A percentile compares a stretch with the other conserved stretches of the same genome.
Conservation (phyloP, 2,888 invertebrate genomes). For the Scotopteryx bipunctaria region DNA sequence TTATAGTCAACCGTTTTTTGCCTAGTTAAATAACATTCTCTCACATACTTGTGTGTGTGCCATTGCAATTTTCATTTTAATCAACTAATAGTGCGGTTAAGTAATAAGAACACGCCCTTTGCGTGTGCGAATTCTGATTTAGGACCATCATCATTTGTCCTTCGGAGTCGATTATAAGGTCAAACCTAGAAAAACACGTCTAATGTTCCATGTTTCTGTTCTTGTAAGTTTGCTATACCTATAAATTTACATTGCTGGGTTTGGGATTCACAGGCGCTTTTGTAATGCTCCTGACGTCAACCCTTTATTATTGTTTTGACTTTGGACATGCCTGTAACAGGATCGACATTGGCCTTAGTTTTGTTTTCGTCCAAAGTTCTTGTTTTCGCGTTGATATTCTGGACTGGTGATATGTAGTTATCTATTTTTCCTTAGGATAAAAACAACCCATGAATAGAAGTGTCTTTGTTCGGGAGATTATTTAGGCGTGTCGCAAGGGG, state of each 20-base stretch:
- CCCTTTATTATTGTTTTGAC: slow-evolving; percentile 38
- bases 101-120: slow-evolving; percentile 54
- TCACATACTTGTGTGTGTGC: not conserved
- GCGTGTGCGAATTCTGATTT: slow-evolving; percentile 55
- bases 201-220: not conserved
- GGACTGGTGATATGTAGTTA: slow-evolving; percentile 31
- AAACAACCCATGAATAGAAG: slow-evolving; percentile 46
- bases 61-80: slow-evolving; percentile 35
- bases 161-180: slow-evolving; percentile 13
- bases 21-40: not conserved
- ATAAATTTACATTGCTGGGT: not conserved
- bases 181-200: not conserved
- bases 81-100: slow-evolving; percentile 52
- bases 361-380: slow-evolving; percentile 36
- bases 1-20: not conserved
- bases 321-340: slow-evolving; percentile 30
- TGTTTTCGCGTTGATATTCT: slow-evolving; percentile 39
- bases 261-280: not conserved
- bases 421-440: slow-evolving; percentile 43
- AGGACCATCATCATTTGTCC: slow-evolving; percentile 28
- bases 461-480: slow-evolving; percentile 37
- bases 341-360: slow-evolving; percentile 42
- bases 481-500: slow-evolving; percentile 41
- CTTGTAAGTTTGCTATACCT: not conserved
- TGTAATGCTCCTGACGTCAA: slow-evolving; percentile 32